Evolutionary conservation across 2,797 vertebrate species (phyloP), one percentile per base, ranked within the genome.

Genomic region (Pyrrhura leucotis): DNA sequence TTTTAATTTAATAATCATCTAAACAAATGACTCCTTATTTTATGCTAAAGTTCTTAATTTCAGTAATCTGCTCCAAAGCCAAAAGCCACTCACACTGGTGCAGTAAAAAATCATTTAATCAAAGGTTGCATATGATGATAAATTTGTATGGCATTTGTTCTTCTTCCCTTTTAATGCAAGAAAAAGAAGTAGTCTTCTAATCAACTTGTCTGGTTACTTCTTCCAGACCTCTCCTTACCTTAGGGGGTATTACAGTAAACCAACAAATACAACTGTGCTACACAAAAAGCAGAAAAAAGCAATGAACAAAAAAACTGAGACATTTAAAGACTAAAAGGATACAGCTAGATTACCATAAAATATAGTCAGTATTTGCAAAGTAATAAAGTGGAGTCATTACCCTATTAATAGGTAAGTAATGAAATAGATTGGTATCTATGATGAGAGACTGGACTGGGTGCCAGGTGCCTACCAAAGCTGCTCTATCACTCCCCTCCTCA

Each of bases 51-150:
- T 95, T 94, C 67, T 88, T 89, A 69, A 95, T 88, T 93, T 95
- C 66, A 67, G 37, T 78, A 82, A 92, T 77, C 54, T 93, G 22
- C 56, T 90, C 81, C 42, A 73, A 94, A 94, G 86, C 58, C 77
- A 85, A 94, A 94, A 95, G 61, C 21, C 58, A 78, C 22, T 89
- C 44, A 66, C 63, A 85, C 18, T 84, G 82, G 84, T 88, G 83
- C 0, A 83, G 37, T 19, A 83, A 95, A 92, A 92, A 83, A 82
- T 12, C 56, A 14, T 86, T 96, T 88, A 96, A 94, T 95, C 92
- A 93, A 87, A 96, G 73, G 77, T 78, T 94, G 50, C 44, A 50
- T 53, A 90, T 86, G 85, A 96, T 94, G 95, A 96, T 96, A 95
- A 96, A 95, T 91, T 75, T 79, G 45, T 75, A 90, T 56, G 86